Conservation (phyloP, 30 jellyfish, hydroid and myxozoan genomes). For the Nemopilema nomurai region DNA sequence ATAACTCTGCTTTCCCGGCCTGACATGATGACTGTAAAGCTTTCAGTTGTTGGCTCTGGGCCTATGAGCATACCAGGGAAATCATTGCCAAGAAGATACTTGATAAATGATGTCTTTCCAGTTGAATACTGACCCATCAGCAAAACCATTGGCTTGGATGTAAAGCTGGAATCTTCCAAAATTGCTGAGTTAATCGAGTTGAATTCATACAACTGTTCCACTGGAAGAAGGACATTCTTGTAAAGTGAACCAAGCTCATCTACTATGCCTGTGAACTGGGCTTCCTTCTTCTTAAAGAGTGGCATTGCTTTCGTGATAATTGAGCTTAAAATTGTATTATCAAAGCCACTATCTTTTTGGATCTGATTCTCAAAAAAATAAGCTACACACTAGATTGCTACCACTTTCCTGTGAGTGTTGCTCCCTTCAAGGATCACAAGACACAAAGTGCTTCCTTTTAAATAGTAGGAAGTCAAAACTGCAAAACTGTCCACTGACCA, state of each 20-base stretch:
- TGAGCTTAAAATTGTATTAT: background rate
- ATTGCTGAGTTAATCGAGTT: conserved; percentile 89
- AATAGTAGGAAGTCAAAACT: background rate
- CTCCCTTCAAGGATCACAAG: background rate
- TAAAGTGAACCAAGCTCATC: conserved; percentile 78
- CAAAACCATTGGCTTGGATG: conserved; percentile 92
- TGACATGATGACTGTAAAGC: conserved; percentile 89
- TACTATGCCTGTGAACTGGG: conserved; percentile 65
- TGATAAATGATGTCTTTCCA: conserved; percentile 96
- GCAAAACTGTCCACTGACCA: background rate
- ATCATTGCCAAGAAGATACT: conserved; percentile 89
- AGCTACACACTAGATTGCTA: background rate
- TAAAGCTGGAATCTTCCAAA: conserved; percentile 89
- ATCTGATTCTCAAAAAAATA: background rate
- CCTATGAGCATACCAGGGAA: conserved; percentile 99
- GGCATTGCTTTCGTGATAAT: conserved; percentile 11
- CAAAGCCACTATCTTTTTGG: background rate
- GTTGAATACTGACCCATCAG: conserved; percentile 99
- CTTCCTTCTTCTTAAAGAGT: conserved; percentile 58
- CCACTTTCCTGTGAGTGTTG: background rate
- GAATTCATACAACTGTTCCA: conserved; percentile 81
- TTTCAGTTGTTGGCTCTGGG: conserved; percentile 99
- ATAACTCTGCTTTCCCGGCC: conserved; percentile 82
- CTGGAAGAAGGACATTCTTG: conserved; percentile 81
- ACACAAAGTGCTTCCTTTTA: background rate